A percentile compares a stretch with the other conserved stretches of the same genome.
These are phyloP conservation scores for Acestrorhynchus altus DNA, from an alignment of 2,797 vertebrate genomes.

Conservation along the genomic window DNA sequence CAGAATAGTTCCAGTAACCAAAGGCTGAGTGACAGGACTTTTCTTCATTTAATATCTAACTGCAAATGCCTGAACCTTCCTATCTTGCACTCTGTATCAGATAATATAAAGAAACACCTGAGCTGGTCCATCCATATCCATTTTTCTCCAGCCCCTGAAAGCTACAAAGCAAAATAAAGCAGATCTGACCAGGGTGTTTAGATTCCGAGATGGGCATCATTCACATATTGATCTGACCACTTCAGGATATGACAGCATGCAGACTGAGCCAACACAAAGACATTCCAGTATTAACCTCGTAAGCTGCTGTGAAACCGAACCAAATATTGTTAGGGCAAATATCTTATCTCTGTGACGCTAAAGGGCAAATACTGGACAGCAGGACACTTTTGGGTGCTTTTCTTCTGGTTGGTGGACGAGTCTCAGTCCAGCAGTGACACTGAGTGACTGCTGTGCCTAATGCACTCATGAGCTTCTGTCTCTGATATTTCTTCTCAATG, in stretches of 20 bases:
- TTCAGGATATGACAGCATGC: neutral
- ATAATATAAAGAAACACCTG: neutral
- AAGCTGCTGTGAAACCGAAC: too few species aligned
- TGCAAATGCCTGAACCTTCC: neutral
- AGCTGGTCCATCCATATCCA: neutral
- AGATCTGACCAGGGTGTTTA: neutral
- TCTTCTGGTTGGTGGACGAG: too few species aligned
- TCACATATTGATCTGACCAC: neutral
- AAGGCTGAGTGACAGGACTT: neutral
- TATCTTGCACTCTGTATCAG: neutral
- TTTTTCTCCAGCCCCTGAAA: neutral
- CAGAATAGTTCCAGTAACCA: constrained; percentile 27
- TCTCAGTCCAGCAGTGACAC: too few species aligned
- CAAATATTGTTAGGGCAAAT: too few species aligned
- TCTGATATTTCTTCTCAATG: too few species aligned
- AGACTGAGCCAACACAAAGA: too few species aligned
- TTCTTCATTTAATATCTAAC: constrained; percentile 6
- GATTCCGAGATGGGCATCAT: neutral
- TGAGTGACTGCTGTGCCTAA: too few species aligned
- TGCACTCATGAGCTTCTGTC: too few species aligned
- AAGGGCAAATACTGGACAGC: too few species aligned
- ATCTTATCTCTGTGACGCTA: too few species aligned
- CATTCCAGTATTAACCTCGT: too few species aligned
- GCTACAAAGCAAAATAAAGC: neutral
- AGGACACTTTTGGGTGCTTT: too few species aligned